These are phyloP conservation scores for Macquaria australasica DNA, from an alignment of 2,113 vertebrate genomes.

Conservation along the genomic window DNA sequence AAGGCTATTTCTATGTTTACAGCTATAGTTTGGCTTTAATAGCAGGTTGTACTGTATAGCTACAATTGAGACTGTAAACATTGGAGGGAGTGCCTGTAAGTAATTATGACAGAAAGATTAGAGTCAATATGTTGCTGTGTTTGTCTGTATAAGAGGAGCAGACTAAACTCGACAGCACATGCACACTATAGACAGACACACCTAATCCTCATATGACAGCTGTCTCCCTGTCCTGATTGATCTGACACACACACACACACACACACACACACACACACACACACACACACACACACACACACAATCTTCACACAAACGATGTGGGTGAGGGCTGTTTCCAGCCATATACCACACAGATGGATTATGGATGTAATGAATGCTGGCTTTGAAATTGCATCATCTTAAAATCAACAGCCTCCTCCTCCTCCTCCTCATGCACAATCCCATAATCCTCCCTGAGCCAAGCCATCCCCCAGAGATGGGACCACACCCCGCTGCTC, in stretches of 20 bases:
- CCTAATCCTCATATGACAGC: slow-evolving; percentile 64
- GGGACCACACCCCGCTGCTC: slow-evolving; percentile 30
- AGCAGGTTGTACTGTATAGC: slow-evolving; percentile 31
- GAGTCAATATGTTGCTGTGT: slow-evolving; percentile 23
- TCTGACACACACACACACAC: slow-evolving; percentile 20
- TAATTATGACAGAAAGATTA: slow-evolving; percentile 32
- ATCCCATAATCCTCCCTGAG: slow-evolving; percentile 53
- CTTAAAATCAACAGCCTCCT: slow-evolving; percentile 38
- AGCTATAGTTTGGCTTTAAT: slow-evolving; percentile 38
- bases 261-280: background rate
- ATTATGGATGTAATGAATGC: slow-evolving; percentile 43
- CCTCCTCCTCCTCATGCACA: background rate
- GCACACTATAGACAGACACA: slow-evolving; percentile 3
- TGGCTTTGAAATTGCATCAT: slow-evolving; percentile 44
- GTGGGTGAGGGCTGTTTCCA: slow-evolving; percentile 38
- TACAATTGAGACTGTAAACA: slow-evolving; percentile 17
- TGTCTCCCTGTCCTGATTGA: slow-evolving; percentile 48
- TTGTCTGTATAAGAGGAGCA: slow-evolving; percentile 6
- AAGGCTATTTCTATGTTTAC: slow-evolving; percentile 11
- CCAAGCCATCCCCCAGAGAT: slow-evolving; percentile 14
- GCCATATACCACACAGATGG: slow-evolving; percentile 23
- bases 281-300: background rate
- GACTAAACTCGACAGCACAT: slow-evolving; percentile 2
- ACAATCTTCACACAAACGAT: slow-evolving; percentile 30
- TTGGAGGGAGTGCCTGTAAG: slow-evolving; percentile 10